A percentile compares a stretch with the other conserved stretches of the same genome.
phyloP scores from a whole-genome alignment of 2,888 invertebrate genomes.

The Petrophora chlorosata region DNA sequence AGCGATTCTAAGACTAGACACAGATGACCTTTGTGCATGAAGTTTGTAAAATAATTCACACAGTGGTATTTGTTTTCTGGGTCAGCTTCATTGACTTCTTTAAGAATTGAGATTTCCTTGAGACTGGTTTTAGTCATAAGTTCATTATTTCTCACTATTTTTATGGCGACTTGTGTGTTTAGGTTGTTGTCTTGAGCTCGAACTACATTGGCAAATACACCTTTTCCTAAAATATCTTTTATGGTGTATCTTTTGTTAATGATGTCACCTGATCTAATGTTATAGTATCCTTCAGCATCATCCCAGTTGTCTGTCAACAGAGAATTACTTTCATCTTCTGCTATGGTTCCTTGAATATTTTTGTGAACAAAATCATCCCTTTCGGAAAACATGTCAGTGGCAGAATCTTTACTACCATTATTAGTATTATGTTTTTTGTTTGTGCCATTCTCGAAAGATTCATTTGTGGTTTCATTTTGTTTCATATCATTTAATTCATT shows the following conservation, averaged over 20 bases:
- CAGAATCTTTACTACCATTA: conserved; percentile 65
- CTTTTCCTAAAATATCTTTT: conserved; percentile 98
- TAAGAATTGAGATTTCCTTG: conserved; percentile 96
- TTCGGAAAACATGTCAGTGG: conserved; percentile 96
- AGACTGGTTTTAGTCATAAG: conserved; percentile 99
- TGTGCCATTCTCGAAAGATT: conserved; percentile 14
- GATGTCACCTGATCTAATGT: conserved; percentile 94
- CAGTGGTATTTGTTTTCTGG: conserved; percentile 98
- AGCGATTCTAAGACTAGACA: conserved; percentile 99
- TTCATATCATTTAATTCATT: conserved; percentile 21
- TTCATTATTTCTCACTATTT: conserved; percentile 99
- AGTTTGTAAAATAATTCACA: conserved; percentile 92
- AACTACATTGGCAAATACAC: conserved; percentile 99
- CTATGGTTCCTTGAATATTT: conserved; percentile 53
- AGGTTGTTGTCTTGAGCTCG: conserved; percentile 94
- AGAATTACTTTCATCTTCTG: conserved; percentile 86
- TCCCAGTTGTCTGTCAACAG: conserved; percentile 99
- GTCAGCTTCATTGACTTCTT: conserved; percentile 97
- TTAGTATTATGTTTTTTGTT: conserved; percentile 27
- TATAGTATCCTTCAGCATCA: conserved; percentile 98
- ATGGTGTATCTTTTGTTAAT: conserved; percentile 94
- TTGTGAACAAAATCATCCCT: conserved; percentile 92
- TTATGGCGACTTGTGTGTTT: conserved; percentile 96
- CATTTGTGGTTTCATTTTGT: conserved; percentile 19
- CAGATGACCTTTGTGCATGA: conserved; percentile 98